Evolutionary conservation across 2,113 vertebrate species (phyloP), one percentile per base, ranked within the genome.

Genomic region (Microtus montanus): DNA sequence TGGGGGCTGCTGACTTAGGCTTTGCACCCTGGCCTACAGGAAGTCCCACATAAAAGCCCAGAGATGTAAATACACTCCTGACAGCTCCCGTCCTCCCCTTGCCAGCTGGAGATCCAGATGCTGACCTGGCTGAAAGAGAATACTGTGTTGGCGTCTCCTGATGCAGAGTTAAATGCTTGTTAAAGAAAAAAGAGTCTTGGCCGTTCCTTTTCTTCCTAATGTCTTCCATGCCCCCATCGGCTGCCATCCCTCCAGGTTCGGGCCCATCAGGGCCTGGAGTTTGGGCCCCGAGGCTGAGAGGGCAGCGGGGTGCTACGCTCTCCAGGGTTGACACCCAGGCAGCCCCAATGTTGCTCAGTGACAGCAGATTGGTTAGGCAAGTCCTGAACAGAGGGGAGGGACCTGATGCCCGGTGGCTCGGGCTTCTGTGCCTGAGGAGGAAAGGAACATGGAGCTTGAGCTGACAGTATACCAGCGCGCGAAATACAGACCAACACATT

Each of bases 351-450:
- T 96, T 97, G 97, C 97, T 98, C 97, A 97, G 96, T 96, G 97
- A 98, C 97, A 97, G 97, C 92, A 97, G 97, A 96, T 97, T 97
- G 95, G 97, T 97, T 97, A 97, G 97, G 95, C 97, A 97, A 97
- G 97, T 97, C 97, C 97, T 97, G 97, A 97, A 97, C 96, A 97
- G 97, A 94, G 97, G 97, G 97, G 97, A 97, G 97, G 97, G 97
- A 97, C 97, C 97, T 97, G 97, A 96, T 26, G 97, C 97, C 97
- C 97, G 93, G 96, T 94, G 97, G 96, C 97, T 97, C 73, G 97
- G 97, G 97, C 94, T 97, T 96, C 97, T 97, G 97, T 97, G 97
- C 97, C 96, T 96, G 95, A 96, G 97, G 96, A 97, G 97, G 97
- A 97, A 96, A 97, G 96, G 96, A 98, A 98, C 96, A 97, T 94